Evolutionary conservation across 2,113 vertebrate species (phyloP).

Genomic region (Phocoena phocoena): DNA sequence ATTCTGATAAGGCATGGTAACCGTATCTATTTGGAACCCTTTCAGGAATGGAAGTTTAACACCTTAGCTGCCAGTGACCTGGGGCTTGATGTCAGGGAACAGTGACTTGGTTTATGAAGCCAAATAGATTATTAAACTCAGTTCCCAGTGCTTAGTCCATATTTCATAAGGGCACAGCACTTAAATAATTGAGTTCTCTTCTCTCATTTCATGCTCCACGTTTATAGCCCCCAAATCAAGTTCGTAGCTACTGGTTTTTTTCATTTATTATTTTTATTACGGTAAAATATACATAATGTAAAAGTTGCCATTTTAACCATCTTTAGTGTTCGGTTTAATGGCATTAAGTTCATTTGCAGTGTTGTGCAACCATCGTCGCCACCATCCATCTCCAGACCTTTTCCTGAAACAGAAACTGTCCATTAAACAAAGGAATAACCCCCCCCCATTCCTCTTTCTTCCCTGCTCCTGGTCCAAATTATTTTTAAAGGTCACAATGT

Average conservation of each 20-base stretch:
- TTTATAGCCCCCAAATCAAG: not conserved
- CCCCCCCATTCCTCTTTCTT: not conserved
- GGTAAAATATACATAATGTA: not conserved
- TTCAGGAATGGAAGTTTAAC: not conserved
- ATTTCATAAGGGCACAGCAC: not conserved
- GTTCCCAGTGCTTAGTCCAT: not conserved
- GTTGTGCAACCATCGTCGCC: accelerated
- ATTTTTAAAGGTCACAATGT: not conserved
- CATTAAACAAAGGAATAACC: not conserved
- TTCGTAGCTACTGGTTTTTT: not conserved
- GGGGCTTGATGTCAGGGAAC: not conserved
- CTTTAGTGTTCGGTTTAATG: too few species aligned
- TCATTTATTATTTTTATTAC: not conserved
- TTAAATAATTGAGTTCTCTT: not conserved
- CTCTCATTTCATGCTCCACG: not conserved
- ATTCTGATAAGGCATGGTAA: not conserved
- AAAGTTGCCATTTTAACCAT: not conserved
- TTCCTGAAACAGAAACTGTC: not conserved
- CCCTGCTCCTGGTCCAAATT: not conserved
- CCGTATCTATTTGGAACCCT: not conserved
- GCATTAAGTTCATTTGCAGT: not conserved
- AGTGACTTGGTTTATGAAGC: not conserved
- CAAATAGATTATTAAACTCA: not conserved
- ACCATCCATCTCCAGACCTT: not conserved
- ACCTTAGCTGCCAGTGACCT: not conserved